Evolutionary conservation across 35 echinoderm and acorn worm genomes (phyloP).

Genomic region (Eucidaris tribuloides): DNA sequence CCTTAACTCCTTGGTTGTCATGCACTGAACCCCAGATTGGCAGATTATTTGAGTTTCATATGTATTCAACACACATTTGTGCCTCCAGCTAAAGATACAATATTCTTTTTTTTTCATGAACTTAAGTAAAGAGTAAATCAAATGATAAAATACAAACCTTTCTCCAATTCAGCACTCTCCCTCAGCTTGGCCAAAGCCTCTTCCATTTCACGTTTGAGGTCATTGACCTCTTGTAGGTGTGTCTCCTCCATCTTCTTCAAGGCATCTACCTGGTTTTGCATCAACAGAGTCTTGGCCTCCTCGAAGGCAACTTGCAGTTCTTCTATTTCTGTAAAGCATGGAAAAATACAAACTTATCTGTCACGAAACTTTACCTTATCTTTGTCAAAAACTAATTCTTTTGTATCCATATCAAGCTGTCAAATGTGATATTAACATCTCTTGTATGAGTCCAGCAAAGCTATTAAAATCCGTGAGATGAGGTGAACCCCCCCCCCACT

Average conservation of each 20-base stretch:
- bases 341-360: not conserved
- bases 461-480: too few species aligned
- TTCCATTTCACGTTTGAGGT: conserved; percentile 31
- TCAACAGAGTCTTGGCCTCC: conserved; percentile 45
- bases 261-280: conserved; percentile 30
- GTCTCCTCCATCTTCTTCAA: conserved; percentile 32
- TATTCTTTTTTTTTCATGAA: not conserved
- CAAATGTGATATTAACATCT: too few species aligned
- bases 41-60: too few species aligned
- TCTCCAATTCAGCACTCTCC: conserved; percentile 66
- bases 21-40: too few species aligned
- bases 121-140: not conserved
- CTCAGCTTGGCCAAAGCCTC: conserved; percentile 36
- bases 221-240: conserved; percentile 50
- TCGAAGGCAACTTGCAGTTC: conserved; percentile 7
- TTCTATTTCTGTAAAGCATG: not conserved
- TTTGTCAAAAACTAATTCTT: too few species aligned
- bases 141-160: conserved; percentile 9
- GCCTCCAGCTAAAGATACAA: too few species aligned
- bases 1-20: too few species aligned
- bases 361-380: too few species aligned
- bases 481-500: too few species aligned
- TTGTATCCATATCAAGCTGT: too few species aligned
- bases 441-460: too few species aligned
- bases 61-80: too few species aligned